These are phyloP conservation scores for Gymnosoma rotundatum DNA, from an alignment of 2,888 invertebrate species.

Conservation along the genomic window DNA sequence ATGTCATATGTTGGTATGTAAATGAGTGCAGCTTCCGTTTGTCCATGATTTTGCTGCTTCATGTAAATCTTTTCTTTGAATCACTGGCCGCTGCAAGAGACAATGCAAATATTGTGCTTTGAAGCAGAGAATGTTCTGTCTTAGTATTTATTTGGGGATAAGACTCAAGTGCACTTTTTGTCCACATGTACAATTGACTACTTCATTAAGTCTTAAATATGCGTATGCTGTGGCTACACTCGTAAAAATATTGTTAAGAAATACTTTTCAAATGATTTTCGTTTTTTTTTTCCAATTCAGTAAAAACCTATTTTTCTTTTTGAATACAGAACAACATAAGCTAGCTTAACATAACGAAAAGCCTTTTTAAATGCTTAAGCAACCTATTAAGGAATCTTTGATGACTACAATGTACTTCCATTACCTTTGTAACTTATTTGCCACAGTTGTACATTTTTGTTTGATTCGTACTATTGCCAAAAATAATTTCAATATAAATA, in stretches of 20 bases:
- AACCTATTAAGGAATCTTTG: no score
- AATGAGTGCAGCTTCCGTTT: conserved; percentile 38
- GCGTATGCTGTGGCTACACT: conserved; percentile 42
- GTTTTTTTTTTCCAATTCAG: no score
- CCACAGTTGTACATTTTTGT: no score
- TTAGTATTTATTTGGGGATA: conserved; percentile 12
- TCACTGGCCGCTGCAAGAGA: neutral
- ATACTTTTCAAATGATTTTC: no score
- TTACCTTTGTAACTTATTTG: no score
- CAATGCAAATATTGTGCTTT: conserved; percentile 18
- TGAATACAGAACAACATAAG: no score
- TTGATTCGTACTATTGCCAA: no score
- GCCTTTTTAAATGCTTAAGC: no score
- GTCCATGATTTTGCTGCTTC: conserved; percentile 1
- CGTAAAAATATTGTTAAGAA: conserved; percentile 5
- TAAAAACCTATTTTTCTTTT: no score
- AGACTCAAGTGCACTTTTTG: conserved; percentile 14
- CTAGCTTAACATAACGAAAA: no score
- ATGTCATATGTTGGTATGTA: neutral
- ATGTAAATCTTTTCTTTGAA: neutral
- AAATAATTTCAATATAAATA: no score
- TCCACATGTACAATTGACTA: conserved; percentile 76
- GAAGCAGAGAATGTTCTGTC: neutral
- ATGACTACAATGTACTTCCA: no score
- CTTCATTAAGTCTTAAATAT: conserved; percentile 78